Conservation (phyloP, 1,140 invertebrate genomes). For the Lepidurus packardi region DNA sequence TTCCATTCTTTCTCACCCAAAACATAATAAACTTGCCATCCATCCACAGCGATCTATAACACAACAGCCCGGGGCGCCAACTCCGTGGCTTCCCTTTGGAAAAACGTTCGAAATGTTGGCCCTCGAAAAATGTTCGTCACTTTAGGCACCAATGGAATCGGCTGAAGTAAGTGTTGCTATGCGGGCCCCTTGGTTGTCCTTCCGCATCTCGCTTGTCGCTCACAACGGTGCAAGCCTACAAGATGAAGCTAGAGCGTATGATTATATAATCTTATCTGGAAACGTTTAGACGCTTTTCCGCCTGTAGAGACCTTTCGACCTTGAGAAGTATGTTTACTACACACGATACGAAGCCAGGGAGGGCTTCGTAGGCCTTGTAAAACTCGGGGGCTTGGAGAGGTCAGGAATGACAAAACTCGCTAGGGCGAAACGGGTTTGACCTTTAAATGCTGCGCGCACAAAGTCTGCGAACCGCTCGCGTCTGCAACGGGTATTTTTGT, state of each 20-base stretch:
- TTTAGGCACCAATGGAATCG: neutral
- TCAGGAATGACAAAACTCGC: neutral
- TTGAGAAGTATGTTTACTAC: neutral
- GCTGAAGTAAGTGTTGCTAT: neutral
- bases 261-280: constrained; percentile 15
- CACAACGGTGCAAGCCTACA: neutral
- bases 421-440: too few species aligned
- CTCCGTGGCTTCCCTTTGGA: neutral
- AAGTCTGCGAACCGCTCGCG: neutral
- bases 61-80: neutral
- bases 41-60: neutral
- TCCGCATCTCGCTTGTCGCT: neutral
- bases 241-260: neutral
- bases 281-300: neutral
- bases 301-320: neutral
- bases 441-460: too few species aligned
- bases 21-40: constrained; percentile 6
- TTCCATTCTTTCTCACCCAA: neutral
- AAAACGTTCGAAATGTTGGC: neutral
- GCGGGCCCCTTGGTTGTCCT: neutral
- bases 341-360: too few species aligned
- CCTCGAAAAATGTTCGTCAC: neutral
- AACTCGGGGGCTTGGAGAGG: neutral
- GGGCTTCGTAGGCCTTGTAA: too few species aligned
- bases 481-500: neutral